Base-by-base conservation (phyloP, 2,797 vertebrate genomes). In the Echiichthys vipera region DNA sequence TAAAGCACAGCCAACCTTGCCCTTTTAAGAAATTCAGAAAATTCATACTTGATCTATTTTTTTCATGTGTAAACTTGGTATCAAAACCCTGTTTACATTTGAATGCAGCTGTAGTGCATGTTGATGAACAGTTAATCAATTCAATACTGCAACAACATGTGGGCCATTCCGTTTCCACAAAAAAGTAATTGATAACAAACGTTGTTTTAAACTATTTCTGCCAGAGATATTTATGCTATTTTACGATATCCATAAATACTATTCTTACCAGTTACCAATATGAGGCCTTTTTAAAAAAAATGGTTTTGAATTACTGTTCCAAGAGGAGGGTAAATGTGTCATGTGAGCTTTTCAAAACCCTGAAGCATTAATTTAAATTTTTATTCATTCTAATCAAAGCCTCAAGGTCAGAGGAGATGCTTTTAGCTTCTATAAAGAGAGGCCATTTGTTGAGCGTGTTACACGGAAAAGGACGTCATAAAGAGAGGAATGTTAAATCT, bases 91-190 rank as follows among this genome's bases (percentile, higher is more conserved):
- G 12, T 59, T 25, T 59, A 72, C 15, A 24, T 67, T 63, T 42
- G 11, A 29, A 66, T 53, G 29, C 24, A 20, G 27, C 12, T 47
- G 27, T 66, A 22, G 10, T 56, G 20, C 7, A 36, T 22, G 29
- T 30, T 61, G 24, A 53, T 43, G 25, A 9, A 45, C 14, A 71
- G 10, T 43, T 62, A 34, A 68, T 62, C 36, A 61, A 37, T 75
- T 47, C n/a, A 45, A 14, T 53, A 39, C 8, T 61, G 20, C 24
- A 27, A 0, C n/a, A 36, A 36, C 17, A 18, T 46, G 43, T 15
- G 1, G 29, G 27, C 12, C 30, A 8, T 53, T 53, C 15, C 24
- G 12, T 59, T 50, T 66, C 36, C 9, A 36, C 17, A 18, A 58
- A 25, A n/a, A 25, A 10, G 17, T 4, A 18, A 29, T 12, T 29